Conservation (phyloP, 2,888 invertebrate genomes). For the Hipparchia semele region DNA sequence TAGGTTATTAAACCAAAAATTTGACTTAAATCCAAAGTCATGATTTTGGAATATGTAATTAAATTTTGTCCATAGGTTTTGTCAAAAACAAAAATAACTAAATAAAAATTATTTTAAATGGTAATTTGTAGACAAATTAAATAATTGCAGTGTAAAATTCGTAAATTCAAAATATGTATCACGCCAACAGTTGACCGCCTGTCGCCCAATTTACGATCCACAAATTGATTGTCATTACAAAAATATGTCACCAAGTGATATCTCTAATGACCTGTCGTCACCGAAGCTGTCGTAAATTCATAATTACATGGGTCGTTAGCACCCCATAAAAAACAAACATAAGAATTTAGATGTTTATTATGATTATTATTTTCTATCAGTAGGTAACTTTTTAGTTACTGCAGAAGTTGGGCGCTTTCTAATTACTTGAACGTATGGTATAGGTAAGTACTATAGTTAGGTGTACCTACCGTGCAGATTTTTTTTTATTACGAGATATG, state of each 20-base stretch:
- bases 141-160: background rate
- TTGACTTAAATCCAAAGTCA: too few species aligned
- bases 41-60: too few species aligned
- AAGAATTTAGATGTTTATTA: background rate
- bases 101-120: too few species aligned
- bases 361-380: background rate
- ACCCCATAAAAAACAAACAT: background rate
- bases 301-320: conserved; percentile 13
- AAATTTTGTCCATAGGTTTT: too few species aligned
- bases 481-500: too few species aligned
- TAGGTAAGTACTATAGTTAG: too few species aligned
- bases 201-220: conserved; percentile 14
- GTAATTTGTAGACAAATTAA: too few species aligned
- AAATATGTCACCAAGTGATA: conserved; percentile 23
- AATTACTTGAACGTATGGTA: too few species aligned
- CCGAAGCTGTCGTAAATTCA: conserved; percentile 9
- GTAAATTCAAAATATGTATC: background rate
- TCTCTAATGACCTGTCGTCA: conserved; percentile 21
- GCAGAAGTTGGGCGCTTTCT: background rate
- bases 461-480: too few species aligned
- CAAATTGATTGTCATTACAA: conserved; percentile 23
- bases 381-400: background rate
- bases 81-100: too few species aligned
- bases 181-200: background rate
- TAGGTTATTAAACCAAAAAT: too few species aligned